Evolutionary conservation across 2,888 invertebrate genomes (phyloP).

Genomic region (Pyrrhosoma nymphula): DNA sequence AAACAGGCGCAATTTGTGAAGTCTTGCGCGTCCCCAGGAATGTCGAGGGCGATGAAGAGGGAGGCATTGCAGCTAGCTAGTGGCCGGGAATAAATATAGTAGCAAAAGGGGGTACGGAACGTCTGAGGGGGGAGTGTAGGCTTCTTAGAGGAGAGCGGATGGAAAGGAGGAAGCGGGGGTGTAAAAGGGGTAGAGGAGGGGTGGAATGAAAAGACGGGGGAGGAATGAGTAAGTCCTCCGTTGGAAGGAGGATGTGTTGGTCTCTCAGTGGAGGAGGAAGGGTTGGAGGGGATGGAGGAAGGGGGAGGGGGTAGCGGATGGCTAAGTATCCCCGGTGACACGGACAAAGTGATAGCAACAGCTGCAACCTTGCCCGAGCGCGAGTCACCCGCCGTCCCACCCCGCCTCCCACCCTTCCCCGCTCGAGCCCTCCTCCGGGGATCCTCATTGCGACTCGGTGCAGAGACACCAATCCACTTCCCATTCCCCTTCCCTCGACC

Average conservation of each 20-base stretch:
- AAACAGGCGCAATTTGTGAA: slow-evolving; percentile 65
- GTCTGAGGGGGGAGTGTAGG: not conserved
- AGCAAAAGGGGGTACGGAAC: not conserved
- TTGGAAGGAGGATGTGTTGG: not conserved
- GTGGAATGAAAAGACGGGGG: not conserved
- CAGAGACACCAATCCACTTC: slow-evolving; percentile 1
- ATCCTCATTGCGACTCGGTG: slow-evolving; percentile 4
- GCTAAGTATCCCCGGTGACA: slow-evolving; percentile 62
- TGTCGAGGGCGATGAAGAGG: slow-evolving; percentile 50
- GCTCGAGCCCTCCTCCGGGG: not conserved
- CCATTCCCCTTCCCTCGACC: not conserved
- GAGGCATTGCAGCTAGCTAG: slow-evolving; percentile 10
- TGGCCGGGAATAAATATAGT: slow-evolving; percentile 65
- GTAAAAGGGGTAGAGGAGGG: not conserved
- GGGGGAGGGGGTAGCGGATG: not conserved
- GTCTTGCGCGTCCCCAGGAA: slow-evolving; percentile 43
- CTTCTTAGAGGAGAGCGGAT: not conserved
- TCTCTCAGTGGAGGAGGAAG: not conserved
- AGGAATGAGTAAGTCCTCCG: not conserved
- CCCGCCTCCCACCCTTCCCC: not conserved
- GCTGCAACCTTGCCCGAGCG: slow-evolving; percentile 55
- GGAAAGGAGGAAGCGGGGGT: slow-evolving; percentile 30
- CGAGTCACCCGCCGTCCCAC: not conserved
- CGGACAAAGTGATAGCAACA: slow-evolving; percentile 67
- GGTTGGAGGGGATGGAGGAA: not conserved